Percentiles rank a stretch among this genome's conserved stretches.
Evolutionary conservation across 2,797 vertebrate species (phyloP).

Genomic region (Diceros bicornis): DNA sequence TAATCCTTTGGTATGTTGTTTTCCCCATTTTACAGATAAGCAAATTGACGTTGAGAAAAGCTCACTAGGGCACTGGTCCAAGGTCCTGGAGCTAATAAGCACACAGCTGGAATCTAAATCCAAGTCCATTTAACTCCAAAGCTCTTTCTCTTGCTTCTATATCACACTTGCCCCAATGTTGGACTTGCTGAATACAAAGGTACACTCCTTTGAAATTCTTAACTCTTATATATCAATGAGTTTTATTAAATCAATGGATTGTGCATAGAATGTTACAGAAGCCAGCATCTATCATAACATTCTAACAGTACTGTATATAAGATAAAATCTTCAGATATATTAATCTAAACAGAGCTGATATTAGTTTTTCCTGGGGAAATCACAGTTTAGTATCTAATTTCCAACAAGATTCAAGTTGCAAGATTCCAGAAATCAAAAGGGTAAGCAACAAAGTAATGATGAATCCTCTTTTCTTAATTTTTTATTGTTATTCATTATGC

Average conservation of each 20-base stretch:
- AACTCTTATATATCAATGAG: background rate
- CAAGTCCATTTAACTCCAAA: background rate
- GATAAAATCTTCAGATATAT: background rate
- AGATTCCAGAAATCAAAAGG: background rate
- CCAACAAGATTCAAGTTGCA: background rate
- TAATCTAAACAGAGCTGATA: background rate
- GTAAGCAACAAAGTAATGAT: background rate
- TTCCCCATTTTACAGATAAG: slow-evolving; percentile 57
- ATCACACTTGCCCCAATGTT: background rate
- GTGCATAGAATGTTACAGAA: background rate
- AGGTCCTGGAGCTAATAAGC: slow-evolving; percentile 50
- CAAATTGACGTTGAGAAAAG: slow-evolving; percentile 68
- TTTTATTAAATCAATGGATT: slow-evolving; percentile 26
- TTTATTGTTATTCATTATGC: background rate
- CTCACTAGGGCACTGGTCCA: slow-evolving; percentile 43
- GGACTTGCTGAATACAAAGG: background rate
- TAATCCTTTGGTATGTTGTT: slow-evolving; percentile 8
- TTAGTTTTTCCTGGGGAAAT: background rate
- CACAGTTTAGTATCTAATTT: background rate
- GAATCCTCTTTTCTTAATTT: background rate
- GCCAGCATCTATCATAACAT: background rate
- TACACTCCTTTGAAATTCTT: background rate
- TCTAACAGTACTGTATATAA: background rate
- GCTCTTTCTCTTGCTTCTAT: background rate
- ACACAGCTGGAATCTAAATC: background rate